These are phyloP conservation scores for Lepas anatifera DNA, from an alignment of 2,888 invertebrate species.

Conservation along the genomic window DNA sequence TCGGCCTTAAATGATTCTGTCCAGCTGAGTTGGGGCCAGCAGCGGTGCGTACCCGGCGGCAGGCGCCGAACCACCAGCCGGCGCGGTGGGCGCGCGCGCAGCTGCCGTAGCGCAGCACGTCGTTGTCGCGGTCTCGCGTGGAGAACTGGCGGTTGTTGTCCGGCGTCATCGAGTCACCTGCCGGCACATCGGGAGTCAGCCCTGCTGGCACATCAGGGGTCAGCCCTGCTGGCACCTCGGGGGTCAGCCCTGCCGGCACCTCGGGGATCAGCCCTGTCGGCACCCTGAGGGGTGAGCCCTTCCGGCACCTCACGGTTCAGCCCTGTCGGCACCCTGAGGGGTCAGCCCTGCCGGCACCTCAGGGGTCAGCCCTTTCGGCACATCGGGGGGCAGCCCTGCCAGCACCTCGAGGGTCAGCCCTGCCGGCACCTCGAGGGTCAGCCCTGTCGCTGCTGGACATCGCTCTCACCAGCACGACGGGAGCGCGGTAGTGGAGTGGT, in stretches of 20 bases:
- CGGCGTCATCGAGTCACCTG: constrained; percentile 1
- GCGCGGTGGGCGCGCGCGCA: neutral
- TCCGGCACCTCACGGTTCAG: too few species aligned
- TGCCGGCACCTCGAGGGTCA: too few species aligned
- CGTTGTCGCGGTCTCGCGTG: neutral
- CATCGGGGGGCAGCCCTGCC: neutral
- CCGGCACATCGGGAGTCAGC: neutral
- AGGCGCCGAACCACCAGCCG: constrained; percentile 7
- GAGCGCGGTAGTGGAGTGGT: too few species aligned
- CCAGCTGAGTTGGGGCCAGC: too few species aligned
- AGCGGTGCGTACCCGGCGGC: neutral
- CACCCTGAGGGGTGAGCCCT: too few species aligned
- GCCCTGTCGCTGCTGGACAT: too few species aligned
- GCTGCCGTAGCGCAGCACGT: neutral
- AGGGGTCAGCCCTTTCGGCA: neutral
- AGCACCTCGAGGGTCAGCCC: too few species aligned
- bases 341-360: neutral
- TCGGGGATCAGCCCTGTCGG: too few species aligned
- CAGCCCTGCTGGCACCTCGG: neutral
- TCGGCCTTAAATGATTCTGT: too few species aligned
- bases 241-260: neutral
- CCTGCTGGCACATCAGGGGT: neutral
- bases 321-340: too few species aligned
- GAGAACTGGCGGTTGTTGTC: constrained; percentile 5
- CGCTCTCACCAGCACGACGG: too few species aligned